These are phyloP conservation scores for Autographa gamma DNA, from an alignment of 2,888 invertebrate genomes.

Conservation along the genomic window DNA sequence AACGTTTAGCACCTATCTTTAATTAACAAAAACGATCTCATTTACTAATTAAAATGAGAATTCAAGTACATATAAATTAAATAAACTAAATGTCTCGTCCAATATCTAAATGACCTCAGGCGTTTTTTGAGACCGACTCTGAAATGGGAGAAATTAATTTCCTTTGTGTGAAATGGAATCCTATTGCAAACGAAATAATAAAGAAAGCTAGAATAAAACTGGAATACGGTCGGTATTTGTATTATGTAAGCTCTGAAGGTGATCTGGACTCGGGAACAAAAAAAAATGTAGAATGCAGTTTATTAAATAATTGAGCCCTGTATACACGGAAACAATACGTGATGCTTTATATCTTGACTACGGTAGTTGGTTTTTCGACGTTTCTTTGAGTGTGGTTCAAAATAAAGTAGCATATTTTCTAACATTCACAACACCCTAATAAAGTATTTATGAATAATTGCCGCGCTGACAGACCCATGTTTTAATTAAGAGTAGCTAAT, in stretches of 20 bases:
- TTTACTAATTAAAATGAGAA: not conserved
- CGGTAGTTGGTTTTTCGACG: too few relatives aligned
- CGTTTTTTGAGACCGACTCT: slow-evolving; percentile 1
- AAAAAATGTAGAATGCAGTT: not conserved
- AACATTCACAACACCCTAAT: too few relatives aligned
- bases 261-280: not conserved
- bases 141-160: slow-evolving; percentile 31
- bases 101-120: not conserved
- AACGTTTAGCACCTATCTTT: not conserved
- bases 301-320: too few relatives aligned
- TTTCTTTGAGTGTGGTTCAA: too few relatives aligned
- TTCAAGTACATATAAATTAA: not conserved
- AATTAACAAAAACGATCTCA: not conserved
- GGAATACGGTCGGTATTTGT: not conserved
- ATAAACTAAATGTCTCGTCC: not conserved
- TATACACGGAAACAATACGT: too few relatives aligned
- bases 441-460: too few relatives aligned
- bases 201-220: slow-evolving; percentile 3
- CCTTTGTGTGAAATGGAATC: slow-evolving; percentile 27
- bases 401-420: too few relatives aligned
- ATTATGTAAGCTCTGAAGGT: not conserved
- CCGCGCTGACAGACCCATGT: too few relatives aligned
- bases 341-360: too few relatives aligned
- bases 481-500: too few relatives aligned
- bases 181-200: slow-evolving; percentile 29